phyloP scores from a whole-genome alignment of 2,888 invertebrate genomes.

The Sipha maydis region DNA sequence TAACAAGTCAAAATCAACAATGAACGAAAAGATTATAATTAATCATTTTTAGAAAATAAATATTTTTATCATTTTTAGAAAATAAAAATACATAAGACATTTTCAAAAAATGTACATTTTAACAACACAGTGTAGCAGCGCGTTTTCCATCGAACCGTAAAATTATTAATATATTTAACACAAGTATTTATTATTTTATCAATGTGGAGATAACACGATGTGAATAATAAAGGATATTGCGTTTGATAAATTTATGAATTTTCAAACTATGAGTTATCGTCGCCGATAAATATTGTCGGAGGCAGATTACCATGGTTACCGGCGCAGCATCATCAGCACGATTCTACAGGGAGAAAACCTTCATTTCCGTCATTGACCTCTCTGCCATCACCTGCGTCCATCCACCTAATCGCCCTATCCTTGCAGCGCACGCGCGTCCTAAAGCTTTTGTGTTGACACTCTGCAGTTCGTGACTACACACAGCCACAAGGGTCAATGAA shows the following conservation, averaged over 20 bases:
- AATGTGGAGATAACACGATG: background rate
- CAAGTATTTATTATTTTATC: background rate
- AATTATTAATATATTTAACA: no score
- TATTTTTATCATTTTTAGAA: no score
- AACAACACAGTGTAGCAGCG: no score
- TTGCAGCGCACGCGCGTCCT: conserved; percentile 40
- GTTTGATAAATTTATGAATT: conserved; percentile 30
- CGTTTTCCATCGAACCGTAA: no score
- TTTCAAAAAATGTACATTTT: no score
- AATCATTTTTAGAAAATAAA: background rate
- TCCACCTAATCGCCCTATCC: conserved; percentile 23
- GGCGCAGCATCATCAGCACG: conserved; percentile 36
- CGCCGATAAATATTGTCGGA: conserved; percentile 14
- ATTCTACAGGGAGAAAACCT: conserved; percentile 40
- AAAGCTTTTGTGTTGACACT: conserved; percentile 54
- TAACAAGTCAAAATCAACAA: background rate
- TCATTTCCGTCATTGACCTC: conserved; percentile 58
- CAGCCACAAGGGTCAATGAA: conserved; percentile 47
- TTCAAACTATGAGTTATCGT: conserved; percentile 27
- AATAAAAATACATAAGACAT: background rate
- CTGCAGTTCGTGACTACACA: conserved; percentile 41
- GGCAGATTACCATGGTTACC: conserved; percentile 52
- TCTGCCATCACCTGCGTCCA: conserved; percentile 50
- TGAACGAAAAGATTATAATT: background rate
- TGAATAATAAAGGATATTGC: conserved; percentile 1